A percentile compares a stretch with the other conserved stretches of the same genome.
phyloP scores from a whole-genome alignment of 2,113 vertebrate species.

The Xenus cinereus region DNA sequence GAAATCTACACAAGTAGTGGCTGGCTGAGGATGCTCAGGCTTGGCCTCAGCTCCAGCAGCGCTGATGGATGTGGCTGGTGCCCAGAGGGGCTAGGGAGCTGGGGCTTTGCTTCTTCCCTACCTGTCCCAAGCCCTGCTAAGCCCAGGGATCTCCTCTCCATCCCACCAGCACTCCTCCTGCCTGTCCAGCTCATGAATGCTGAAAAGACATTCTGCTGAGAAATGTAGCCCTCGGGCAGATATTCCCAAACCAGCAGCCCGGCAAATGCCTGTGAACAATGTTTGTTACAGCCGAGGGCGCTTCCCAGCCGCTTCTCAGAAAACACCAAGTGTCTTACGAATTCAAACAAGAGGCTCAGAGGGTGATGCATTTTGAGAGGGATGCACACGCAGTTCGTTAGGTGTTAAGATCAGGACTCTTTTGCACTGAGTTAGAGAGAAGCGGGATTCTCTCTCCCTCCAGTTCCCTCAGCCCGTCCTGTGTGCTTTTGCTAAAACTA shows the following conservation, averaged over 20 bases:
- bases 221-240: not conserved
- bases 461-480: not conserved
- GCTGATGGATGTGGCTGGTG: not conserved
- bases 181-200: not conserved
- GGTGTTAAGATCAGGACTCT: not conserved
- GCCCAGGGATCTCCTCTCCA: not conserved
- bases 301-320: not conserved
- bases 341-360: not conserved
- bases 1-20: not conserved
- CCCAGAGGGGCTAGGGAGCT: not conserved
- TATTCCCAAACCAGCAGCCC: not conserved
- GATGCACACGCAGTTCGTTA: not conserved
- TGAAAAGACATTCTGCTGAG: not conserved
- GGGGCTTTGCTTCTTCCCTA: not conserved
- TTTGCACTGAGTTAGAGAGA: not conserved
- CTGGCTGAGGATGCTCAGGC: not conserved
- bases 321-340: not conserved
- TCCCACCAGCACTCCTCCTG: not conserved
- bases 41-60: not conserved
- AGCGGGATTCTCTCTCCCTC: not conserved
- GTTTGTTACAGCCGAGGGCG: accelerated
- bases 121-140: not conserved
- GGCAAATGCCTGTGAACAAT: not conserved
- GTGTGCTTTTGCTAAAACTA: not conserved
- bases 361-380: not conserved